A percentile compares a stretch with the other conserved stretches of the same genome.
Conservation (phyloP, 2,888 invertebrate species). For the Diarsia dahlii region DNA sequence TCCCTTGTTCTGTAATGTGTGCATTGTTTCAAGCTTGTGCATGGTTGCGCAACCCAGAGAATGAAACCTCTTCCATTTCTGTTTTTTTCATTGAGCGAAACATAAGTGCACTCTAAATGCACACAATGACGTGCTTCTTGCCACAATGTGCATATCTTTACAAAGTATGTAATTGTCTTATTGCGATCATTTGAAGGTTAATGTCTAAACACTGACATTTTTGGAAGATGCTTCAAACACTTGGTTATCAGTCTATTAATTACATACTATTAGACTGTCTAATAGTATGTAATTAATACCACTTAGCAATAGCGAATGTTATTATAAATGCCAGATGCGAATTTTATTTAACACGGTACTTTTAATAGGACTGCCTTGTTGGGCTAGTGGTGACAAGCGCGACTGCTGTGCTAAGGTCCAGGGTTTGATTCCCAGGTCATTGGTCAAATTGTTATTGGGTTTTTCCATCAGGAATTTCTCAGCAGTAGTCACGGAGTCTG, state of each 20-base stretch:
- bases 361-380: not conserved
- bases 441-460: no score
- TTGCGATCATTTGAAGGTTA: conserved; percentile 22
- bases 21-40: conserved; percentile 27
- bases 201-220: not conserved
- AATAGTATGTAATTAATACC: conserved; percentile 12
- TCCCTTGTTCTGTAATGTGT: conserved; percentile 25
- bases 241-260: not conserved
- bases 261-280: no score
- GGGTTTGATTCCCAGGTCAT: no score
- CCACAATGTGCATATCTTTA: not conserved
- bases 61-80: conserved; percentile 10
- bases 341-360: conserved; percentile 12
- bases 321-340: conserved; percentile 48
- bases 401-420: no score
- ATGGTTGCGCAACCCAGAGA: conserved; percentile 23
- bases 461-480: no score
- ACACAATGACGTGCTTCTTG: not conserved
- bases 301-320: conserved; percentile 44
- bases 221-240: conserved; percentile 12
- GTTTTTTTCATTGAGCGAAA: not conserved
- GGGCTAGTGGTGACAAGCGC: no score
- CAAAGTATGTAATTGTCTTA: not conserved
- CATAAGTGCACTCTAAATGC: not conserved
- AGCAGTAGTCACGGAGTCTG: no score